Conservation (phyloP, 1,140 invertebrate genomes). For the Drosophila tani region DNA sequence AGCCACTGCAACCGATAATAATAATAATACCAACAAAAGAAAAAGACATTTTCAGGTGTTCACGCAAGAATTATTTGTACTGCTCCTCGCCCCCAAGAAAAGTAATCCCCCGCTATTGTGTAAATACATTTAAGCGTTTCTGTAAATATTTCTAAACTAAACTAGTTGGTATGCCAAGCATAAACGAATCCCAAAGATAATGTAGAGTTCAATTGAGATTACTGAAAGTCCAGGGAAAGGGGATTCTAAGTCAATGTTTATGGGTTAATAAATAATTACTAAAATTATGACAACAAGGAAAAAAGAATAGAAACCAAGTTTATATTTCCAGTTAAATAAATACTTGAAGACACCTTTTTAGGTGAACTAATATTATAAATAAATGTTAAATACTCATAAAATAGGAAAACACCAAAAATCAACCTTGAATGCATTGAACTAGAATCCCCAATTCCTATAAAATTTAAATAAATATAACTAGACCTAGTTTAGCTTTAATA, state of each 20-base stretch:
- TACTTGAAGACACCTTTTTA: neutral
- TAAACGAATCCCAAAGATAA: slow-evolving; percentile 44
- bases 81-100: slow-evolving; percentile 10
- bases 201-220: slow-evolving; percentile 31
- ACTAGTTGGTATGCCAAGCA: slow-evolving; percentile 64
- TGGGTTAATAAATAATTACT: neutral
- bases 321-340: neutral
- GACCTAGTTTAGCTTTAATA: slow-evolving; percentile 34
- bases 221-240: slow-evolving; percentile 24
- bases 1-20: slow-evolving; percentile 28
- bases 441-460: neutral
- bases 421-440: neutral
- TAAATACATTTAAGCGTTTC: slow-evolving; percentile 33
- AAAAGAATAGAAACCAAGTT: neutral
- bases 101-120: slow-evolving; percentile 25
- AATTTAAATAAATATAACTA: slow-evolving; percentile 11
- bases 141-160: slow-evolving; percentile 51
- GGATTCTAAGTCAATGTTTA: neutral
- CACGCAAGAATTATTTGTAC: slow-evolving; percentile 63
- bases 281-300: neutral
- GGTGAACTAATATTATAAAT: no score
- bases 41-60: slow-evolving; percentile 83
- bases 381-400: neutral
- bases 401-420: neutral
- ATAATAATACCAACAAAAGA: slow-evolving; percentile 24